Base-by-base conservation (phyloP, 2,113 vertebrate genomes). In the Dunckerocampus dactyliophorus region DNA sequence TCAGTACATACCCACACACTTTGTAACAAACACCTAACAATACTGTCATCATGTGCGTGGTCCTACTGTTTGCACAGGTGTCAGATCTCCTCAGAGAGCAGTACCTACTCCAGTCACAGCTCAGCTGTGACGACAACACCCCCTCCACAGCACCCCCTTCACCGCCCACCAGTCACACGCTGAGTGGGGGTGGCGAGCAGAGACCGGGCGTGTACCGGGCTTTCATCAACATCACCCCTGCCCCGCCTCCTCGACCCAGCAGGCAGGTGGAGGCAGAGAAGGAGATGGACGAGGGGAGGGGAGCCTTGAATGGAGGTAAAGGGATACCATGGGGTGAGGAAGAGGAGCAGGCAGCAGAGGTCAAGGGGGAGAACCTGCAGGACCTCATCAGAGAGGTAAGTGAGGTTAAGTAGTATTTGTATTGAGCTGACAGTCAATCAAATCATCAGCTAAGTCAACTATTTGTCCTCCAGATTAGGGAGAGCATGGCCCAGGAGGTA, bases 61-160 rank as follows among this genome's bases (percentile, higher is more conserved):
- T 63, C 11, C 70, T 34, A n/a, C 14, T 65, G 34, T 65, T 10
- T 62, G 11, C 48, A 54, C 81, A 99, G 97, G 90, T 98, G 62
- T 93, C 91, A 0, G 94, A 97, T 73, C 91, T 98, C 53, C 92
- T 98, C 74, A 89, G 90, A 78, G 97, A 99, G 65, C 96, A 97
- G 82, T 89, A 93, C 20, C 91, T 90, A 77, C 90, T 98, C 72
- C 95, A 93, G 72, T 93, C 94, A 24, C 93, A 97, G 81, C 82
- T 98, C 56, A 87, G 88, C 45, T 87, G 93, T 16, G 89, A 75
- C 3, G 55, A 31, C 20, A 46, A 69, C 1, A 50, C 75, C 48
- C 55, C 72, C 24, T 93, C 93, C 0, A 83, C 88, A 63, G 89
- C 85, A 62, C 89, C 85, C 3, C 94, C 94, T 46, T 92, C 93